Conservation (phyloP, 1,140 invertebrate species). For the Papilio polytes region DNA sequence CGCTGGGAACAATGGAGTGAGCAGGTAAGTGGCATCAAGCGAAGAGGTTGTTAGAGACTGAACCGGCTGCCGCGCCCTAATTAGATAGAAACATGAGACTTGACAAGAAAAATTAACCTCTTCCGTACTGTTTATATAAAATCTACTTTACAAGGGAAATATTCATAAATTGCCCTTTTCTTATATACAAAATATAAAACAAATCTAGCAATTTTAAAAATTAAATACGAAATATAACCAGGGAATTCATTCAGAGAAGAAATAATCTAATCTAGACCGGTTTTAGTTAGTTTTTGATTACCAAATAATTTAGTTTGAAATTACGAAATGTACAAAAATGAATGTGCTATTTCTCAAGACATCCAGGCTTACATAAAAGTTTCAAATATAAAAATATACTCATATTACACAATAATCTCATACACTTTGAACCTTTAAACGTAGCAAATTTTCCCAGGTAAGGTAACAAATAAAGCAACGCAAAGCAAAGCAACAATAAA, state of each 20-base stretch:
- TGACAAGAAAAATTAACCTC: conserved; percentile 51
- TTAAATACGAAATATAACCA: background rate
- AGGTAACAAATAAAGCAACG: background rate
- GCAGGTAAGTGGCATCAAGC: conserved; percentile 73
- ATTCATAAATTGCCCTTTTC: background rate
- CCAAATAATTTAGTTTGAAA: too few relatives aligned
- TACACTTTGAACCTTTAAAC: background rate
- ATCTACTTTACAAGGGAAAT: conserved; percentile 17
- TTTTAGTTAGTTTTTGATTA: too few relatives aligned
- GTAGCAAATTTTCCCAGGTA: background rate
- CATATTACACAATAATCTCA: background rate
- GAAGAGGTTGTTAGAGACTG: conserved; percentile 61
- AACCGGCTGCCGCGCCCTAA: conserved; percentile 57
- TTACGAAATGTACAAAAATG: too few relatives aligned
- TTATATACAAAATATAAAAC: background rate
- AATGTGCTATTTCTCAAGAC: too few relatives aligned
- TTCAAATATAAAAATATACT: background rate
- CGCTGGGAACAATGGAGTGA: conserved; percentile 60
- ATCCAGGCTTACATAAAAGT: too few relatives aligned
- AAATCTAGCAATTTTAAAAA: background rate
- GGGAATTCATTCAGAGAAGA: background rate
- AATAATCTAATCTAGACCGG: background rate
- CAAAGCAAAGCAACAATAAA: background rate
- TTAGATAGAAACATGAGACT: conserved; percentile 66
- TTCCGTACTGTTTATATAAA: conserved; percentile 33